phyloP scores from a whole-genome alignment of 2,888 invertebrate genomes.

The Trachelus tabidus region DNA sequence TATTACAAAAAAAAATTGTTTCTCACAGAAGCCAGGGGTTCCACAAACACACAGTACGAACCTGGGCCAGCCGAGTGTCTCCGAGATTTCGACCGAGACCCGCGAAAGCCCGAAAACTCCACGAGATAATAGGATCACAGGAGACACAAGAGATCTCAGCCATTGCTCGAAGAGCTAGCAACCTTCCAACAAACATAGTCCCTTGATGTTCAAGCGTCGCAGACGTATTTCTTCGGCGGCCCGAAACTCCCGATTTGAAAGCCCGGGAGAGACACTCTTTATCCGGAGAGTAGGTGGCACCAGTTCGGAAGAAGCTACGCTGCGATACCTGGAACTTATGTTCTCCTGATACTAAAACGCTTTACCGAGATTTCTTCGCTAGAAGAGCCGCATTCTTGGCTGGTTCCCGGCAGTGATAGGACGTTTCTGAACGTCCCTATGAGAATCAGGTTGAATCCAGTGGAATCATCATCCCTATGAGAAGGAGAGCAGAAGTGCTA shows the following conservation, averaged over 20 bases:
- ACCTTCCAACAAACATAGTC: conserved; percentile 3
- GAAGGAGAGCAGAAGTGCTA: neutral
- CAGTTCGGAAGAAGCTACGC: neutral
- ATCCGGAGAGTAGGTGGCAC: neutral
- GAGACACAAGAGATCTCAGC: neutral
- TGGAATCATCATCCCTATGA: neutral
- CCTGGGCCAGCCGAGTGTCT: conserved; percentile 2
- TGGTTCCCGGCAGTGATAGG: neutral
- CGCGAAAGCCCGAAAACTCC: conserved; percentile 7
- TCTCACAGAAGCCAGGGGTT: neutral
- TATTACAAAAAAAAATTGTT: neutral
- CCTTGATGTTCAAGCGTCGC: conserved; percentile 10
- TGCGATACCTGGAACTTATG: conserved; percentile 11
- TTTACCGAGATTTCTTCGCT: conserved; percentile 31
- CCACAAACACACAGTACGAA: neutral
- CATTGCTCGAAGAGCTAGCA: neutral
- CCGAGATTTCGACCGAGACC: conserved; percentile 5
- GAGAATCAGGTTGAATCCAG: neutral
- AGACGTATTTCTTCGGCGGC: conserved; percentile 19
- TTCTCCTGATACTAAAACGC: conserved; percentile 29
- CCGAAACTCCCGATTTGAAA: conserved; percentile 2
- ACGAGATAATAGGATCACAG: neutral
- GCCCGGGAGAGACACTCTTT: neutral
- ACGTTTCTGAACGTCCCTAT: neutral
- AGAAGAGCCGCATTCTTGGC: conserved; percentile 19